Conservation (phyloP, 2,113 vertebrate genomes). For the Megaleporinus macrocephalus region DNA sequence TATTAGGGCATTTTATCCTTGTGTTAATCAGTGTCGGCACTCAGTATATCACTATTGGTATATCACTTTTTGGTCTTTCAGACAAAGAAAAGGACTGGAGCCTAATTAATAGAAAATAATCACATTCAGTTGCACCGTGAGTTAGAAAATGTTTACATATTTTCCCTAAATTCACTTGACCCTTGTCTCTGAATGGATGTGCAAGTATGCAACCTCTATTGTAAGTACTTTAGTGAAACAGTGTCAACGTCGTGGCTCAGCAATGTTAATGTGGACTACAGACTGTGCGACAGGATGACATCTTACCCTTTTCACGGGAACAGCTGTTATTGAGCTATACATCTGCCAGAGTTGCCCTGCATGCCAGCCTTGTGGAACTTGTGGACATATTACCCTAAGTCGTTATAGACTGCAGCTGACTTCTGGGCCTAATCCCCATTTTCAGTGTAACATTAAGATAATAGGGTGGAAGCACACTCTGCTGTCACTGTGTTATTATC, state of each 20-base stretch:
- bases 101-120: too few relatives aligned
- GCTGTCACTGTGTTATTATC: slow-evolving; percentile 24
- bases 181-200: not conserved
- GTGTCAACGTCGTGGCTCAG: not conserved
- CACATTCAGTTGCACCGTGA: too few relatives aligned
- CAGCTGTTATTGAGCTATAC: not conserved
- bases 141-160: too few relatives aligned
- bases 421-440: slow-evolving; percentile 21
- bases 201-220: not conserved
- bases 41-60: too few relatives aligned
- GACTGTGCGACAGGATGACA: not conserved
- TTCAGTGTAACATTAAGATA: slow-evolving; percentile 22
- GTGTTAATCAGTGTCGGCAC: too few relatives aligned
- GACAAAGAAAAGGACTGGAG: too few relatives aligned
- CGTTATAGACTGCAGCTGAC: not conserved
- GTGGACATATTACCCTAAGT: slow-evolving; percentile 6
- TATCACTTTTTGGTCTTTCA: too few relatives aligned
- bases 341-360: not conserved
- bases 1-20: too few relatives aligned
- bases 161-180: not conserved
- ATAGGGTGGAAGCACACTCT: not conserved
- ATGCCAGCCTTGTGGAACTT: not conserved
- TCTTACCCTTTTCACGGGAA: not conserved
- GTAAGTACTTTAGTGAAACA: not conserved
- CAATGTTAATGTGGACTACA: not conserved